Base-by-base conservation (phyloP, 1,140 invertebrate genomes). In the Choristoneura fumiferana region DNA sequence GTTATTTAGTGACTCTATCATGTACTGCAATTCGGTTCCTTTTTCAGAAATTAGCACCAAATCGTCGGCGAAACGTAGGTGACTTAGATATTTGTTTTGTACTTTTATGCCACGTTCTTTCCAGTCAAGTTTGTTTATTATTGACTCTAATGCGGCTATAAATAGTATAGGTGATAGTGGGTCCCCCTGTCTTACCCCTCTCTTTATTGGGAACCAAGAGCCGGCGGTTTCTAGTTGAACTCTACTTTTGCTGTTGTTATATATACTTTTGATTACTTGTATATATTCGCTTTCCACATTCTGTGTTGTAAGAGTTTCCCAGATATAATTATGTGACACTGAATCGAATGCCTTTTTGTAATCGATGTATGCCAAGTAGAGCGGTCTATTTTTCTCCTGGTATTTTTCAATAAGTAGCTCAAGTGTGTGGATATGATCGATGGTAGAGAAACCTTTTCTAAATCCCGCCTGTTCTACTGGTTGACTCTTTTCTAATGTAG, bases 31-130 rank as follows among this genome's bases (percentile, higher is more conserved):
- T 6, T 17, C 55, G 57, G 52, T 57, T 15, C 58, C 33, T 4
- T 38, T 17, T 12, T 72, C 63, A 4, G 69, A 52, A 15, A 71
- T 62, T 10, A 82, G 22, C 8, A 83, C 63, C 43, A 78, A 38
- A 43, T 83, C 76, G 57, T 84, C 77, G 6, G 77, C 76, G 40
- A 85, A 85, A n/a, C 73, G 62, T 55, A 84, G 61, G 59, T 84
- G 64, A 38, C 29, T 83, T 0, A 78, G 54, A 8, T 62, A 35
- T 55, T 71, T 57, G 0, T 70, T 69, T 34, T 79, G 72, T 45
- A 76, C 72, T 36, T 72, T 71, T 1, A 78, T 49, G 9, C 67
- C 76, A 4, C 54, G 54, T n/a, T 40, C 49, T 12, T 59, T 40
- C 69, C 67, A 77, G 8, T 72, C 17, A 15, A 76, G 37, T 8